Base-by-base conservation (phyloP, 2,797 vertebrate species). In the Thunnus albacares region DNA sequence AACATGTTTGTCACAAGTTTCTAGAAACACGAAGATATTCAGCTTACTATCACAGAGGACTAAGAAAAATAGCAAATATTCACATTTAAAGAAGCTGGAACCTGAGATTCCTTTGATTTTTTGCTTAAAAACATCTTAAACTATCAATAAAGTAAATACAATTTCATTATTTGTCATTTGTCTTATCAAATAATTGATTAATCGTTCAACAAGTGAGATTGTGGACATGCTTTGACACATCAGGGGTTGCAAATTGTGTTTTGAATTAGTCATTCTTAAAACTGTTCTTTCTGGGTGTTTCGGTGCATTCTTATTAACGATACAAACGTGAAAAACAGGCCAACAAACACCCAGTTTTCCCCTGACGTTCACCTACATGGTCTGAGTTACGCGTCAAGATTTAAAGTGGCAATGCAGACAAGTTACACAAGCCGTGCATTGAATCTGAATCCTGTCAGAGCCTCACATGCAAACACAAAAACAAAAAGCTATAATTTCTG, bases 351-450 rank as follows among this genome's bases (percentile, higher is more conserved):
- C n/a, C 33, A 4, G 3, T 22, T 20, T 14, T 38, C 45, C 22
- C 3, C 10, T 7, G 14, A 2, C 14, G 11, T 7, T 51, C 3
- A 17, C 15, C 5, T 4, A 4, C 51, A 30, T 3, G 43, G 9
- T 8, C 30, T 9, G 12, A 53, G 18, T 33, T 17, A 63, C 24
- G 47, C 43, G 35, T 11, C 17, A 1, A 6, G 1, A 8, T 12
- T 22, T 72, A 5, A 30, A 30, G 30, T 33, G 6, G 6, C 30
- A 33, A 41, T 6, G 15, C 15, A 78, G 82, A 79, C 24, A 73
- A 73, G 56, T 75, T 81, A 64, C 66, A 86, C 70, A 75, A 89
- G 24, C n/a, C 2, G 4, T 2, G 30, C 0, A 65, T 7, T 5
- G 20, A 14, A 10, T 4, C 18, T 12, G 57, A 28, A 55, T 56